Evolutionary conservation across 2,888 invertebrate species (phyloP).

Genomic region (Drosophila monieri): DNA sequence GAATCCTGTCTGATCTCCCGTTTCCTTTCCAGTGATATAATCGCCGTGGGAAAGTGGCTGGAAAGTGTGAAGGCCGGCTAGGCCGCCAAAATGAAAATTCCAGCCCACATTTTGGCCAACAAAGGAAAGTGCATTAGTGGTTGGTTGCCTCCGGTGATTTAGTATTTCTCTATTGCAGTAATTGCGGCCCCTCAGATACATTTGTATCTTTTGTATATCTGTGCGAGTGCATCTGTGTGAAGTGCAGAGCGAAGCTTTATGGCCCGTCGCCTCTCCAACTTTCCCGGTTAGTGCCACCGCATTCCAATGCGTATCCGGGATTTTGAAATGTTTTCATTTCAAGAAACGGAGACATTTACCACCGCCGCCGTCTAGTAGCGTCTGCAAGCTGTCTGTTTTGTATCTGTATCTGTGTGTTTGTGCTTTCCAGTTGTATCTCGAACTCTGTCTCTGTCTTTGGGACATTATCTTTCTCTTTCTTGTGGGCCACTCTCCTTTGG

Average conservation of each 20-base stretch:
- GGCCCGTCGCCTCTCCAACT: constrained; percentile 40
- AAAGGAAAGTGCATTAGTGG: constrained; percentile 37
- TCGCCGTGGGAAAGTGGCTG: constrained; percentile 39
- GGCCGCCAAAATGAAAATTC: constrained; percentile 46
- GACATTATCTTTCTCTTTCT: constrained; percentile 42
- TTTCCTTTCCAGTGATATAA: constrained; percentile 33
- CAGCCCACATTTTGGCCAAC: constrained; percentile 26
- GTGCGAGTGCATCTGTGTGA: constrained; percentile 15
- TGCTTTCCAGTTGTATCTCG: constrained; percentile 27
- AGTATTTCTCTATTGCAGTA: constrained; percentile 36
- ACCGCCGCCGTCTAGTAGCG: constrained; percentile 57
- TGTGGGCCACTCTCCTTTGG: constrained; percentile 58
- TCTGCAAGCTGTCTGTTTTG: constrained; percentile 55
- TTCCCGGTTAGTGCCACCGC: constrained; percentile 53
- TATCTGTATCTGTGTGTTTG: constrained; percentile 44
- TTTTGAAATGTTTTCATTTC: constrained; percentile 80
- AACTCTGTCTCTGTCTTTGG: not conserved
- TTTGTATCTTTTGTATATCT: constrained; percentile 11
- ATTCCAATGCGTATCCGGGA: constrained; percentile 81
- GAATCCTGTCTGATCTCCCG: constrained; percentile 5
- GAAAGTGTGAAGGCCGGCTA: constrained; percentile 64
- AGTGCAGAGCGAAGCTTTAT: constrained; percentile 65
- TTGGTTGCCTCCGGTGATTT: constrained; percentile 33
- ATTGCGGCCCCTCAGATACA: constrained; percentile 23
- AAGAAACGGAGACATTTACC: constrained; percentile 58